Base-by-base conservation (phyloP, 2,797 vertebrate species). In the Tragelaphus oryx region DNA sequence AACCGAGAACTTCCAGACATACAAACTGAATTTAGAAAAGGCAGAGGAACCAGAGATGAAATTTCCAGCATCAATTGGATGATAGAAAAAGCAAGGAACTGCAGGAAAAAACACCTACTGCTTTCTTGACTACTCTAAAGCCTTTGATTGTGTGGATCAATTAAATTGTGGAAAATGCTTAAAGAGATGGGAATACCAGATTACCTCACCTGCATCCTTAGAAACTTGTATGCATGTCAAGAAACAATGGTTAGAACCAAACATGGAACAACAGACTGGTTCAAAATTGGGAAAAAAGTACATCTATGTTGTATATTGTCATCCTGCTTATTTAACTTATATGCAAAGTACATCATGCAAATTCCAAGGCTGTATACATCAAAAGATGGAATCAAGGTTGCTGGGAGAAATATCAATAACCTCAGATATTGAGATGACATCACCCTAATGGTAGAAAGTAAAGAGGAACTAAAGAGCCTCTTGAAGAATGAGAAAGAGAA, bases 1-100 rank as follows among this genome's bases (percentile, higher is more conserved):
- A 65, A 20, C n/a, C 0, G 1, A 33, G n/a, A 65, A 33, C n/a
- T 65, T 65, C n/a, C 17, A 65, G 16, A 33, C 0, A 2, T 18
- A 65, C n/a, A 33, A 65, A 18, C n/a, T 65, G 16, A 33, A 33
- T 18, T 65, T 65, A 33, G n/a, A 33, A 65, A 65, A 65, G 16
- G n/a, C 17, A 33, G 62, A 65, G 62, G 62, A 65, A 65, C 62
- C 30, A 65, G 62, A 65, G 16, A n/a, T 65, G n/a, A 65, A 65
- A 65, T 33, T 65, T n/a, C n/a, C 17, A 65, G 18, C 62, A 65
- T 65, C n/a, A 62, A 17, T 18, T 33, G 16, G 7, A 65, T 65
- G n/a, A 65, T 18, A 17, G 8, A 65, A 65, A 33, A 65, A 65
- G 7, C 30, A 65, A 65, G n/a, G n/a, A 33, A 18, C 33, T 65